Base-by-base conservation (phyloP, 2,888 invertebrate species). In the Heliconius ethilla region DNA sequence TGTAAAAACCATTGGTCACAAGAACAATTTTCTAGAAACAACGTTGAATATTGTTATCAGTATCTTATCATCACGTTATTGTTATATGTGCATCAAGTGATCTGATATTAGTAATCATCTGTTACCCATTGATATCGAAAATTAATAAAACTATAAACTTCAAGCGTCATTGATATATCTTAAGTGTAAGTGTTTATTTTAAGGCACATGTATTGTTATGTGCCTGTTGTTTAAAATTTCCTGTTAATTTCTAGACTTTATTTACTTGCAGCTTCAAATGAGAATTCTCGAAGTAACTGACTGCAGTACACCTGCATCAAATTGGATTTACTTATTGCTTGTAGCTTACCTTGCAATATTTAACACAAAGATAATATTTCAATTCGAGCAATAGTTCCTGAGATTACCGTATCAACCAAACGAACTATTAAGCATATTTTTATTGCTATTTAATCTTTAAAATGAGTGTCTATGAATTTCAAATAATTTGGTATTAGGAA, bases 51-150 rank as follows among this genome's bases (percentile, higher is more conserved):
- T 73, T 37, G 77, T 77, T 79, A 79, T 79, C 78, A 29, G 45
- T 33, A 67, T 75, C 29, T 80, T 82, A 82, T 82, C 81, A 65
- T 70, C 22, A 78, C 75, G 76, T 75, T 78, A 82, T 80, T 79
- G 72, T 75, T 77, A 78, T 79, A 81, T 72, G 29, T 78, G 75
- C 79, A 82, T 79, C 76, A 75, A 74, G 69, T 79, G 74, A 76
- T 75, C 78, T 62, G 82, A 81, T 80, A 81, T 74, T 77, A 79
- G 70, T n/a, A n/a, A n/a, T n/a, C n/a, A n/a, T n/a, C n/a, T n/a
- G n/a, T 75, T 77, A 75, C 63, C 63, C 40, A 55, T 63, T 70
- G 75, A 75, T 77, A 77, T 67, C 72, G 29, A 75, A 78, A 70
- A 76, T 76, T 72, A 78, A 72, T 76, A 75, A 73, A 72, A 75